Evolutionary conservation across 1,140 invertebrate species (phyloP).

Genomic region (Drosophila eugracilis): DNA sequence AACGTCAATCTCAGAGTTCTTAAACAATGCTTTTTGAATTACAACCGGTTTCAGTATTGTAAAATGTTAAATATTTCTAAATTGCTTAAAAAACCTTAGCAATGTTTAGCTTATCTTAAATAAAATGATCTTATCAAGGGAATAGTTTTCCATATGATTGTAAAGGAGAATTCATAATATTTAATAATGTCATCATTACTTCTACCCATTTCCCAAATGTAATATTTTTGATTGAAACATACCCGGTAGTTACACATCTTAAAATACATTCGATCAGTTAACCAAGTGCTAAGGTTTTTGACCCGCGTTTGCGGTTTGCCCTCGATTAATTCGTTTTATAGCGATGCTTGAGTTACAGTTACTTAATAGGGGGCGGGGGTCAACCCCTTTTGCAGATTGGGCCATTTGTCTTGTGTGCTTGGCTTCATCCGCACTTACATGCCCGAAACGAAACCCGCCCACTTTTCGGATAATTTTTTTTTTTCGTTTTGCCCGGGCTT

Average conservation of each 20-base stretch:
- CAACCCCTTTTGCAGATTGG: slow-evolving; percentile 30
- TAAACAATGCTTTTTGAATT: too few species aligned
- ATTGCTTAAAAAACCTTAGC: too few species aligned
- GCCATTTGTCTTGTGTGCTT: slow-evolving; percentile 48
- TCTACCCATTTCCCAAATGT: too few species aligned
- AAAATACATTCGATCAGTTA: background rate
- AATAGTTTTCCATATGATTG: too few species aligned
- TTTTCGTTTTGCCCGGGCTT: slow-evolving; percentile 50
- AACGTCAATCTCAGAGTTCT: background rate
- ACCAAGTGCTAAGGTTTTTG: background rate
- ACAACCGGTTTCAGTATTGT: too few species aligned
- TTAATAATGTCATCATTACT: too few species aligned
- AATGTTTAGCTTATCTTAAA: too few species aligned
- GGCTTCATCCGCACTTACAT: slow-evolving; percentile 59
- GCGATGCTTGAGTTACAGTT: slow-evolving; percentile 34
- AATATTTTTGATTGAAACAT: background rate
- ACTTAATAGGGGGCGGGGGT: slow-evolving; percentile 23
- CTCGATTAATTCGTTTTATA: slow-evolving; percentile 10
- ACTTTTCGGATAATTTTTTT: slow-evolving; percentile 40
- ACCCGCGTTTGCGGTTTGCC: slow-evolving; percentile 1
- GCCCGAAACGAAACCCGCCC: slow-evolving; percentile 43
- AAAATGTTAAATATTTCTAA: too few species aligned
- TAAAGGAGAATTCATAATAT: too few species aligned
- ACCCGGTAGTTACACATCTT: background rate
- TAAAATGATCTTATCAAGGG: too few species aligned